Evolutionary conservation across 1,140 invertebrate species (phyloP).

Genomic region (Parasteatoda tepidariorum): DNA sequence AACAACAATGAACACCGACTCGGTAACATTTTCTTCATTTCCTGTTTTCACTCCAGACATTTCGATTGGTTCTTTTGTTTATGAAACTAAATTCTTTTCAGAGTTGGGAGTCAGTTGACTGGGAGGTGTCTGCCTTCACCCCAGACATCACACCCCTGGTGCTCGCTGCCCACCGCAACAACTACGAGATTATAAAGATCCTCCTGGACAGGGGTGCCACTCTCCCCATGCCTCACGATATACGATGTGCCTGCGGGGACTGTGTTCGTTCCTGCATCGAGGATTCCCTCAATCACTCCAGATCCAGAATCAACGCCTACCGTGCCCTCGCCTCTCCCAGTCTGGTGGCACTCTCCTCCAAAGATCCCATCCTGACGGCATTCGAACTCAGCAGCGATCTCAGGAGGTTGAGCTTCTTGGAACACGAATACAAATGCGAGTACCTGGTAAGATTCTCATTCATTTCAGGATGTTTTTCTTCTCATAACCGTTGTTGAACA

Average conservation of each 20-base stretch:
- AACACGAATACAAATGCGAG: conserved; percentile 93
- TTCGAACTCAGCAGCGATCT: conserved; percentile 98
- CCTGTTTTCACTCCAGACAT: too few species aligned
- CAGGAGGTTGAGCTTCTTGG: conserved; percentile 89
- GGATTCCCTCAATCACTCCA: conserved; percentile 88
- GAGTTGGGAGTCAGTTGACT: conserved; percentile 91
- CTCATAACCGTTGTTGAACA: too few species aligned
- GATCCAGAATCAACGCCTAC: conserved; percentile 92
- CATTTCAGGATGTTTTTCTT: background rate
- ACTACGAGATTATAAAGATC: conserved; percentile 99
- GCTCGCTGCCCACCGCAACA: conserved; percentile 94
- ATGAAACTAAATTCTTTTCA: too few species aligned
- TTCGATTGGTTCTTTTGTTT: too few species aligned
- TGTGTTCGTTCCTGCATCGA: conserved; percentile 86
- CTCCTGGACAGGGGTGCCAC: conserved; percentile 89
- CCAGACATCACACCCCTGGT: conserved; percentile 97
- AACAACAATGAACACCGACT: too few species aligned
- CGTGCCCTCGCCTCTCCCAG: conserved; percentile 91
- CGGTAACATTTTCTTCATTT: too few species aligned
- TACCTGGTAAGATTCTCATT: conserved; percentile 73
- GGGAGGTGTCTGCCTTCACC: conserved; percentile 91
- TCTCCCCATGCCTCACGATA: conserved; percentile 90
- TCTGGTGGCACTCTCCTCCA: conserved; percentile 92
- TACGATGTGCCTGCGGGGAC: conserved; percentile 88
- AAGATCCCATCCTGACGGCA: conserved; percentile 96